Conservation (phyloP, 2,797 vertebrate genomes). For the Echiichthys vipera region DNA sequence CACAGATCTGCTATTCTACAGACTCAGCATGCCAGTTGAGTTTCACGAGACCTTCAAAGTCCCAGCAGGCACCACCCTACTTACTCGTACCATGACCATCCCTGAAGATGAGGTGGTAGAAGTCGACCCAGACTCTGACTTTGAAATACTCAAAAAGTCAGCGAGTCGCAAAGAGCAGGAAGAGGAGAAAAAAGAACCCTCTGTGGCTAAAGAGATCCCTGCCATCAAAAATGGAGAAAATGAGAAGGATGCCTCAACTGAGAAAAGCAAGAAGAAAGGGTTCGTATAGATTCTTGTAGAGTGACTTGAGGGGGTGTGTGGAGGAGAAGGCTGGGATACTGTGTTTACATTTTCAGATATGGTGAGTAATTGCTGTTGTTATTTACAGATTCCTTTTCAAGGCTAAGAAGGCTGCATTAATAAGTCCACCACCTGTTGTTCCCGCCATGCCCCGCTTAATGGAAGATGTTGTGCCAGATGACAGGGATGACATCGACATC, state of each 20-base stretch:
- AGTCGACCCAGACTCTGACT: slow-evolving; percentile 92
- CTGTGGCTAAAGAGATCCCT: slow-evolving; percentile 77
- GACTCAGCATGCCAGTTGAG: slow-evolving; percentile 93
- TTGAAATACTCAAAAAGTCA: slow-evolving; percentile 91
- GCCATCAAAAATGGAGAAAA: slow-evolving; percentile 88
- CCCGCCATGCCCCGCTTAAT: slow-evolving; percentile 89
- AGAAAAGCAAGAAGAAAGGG: slow-evolving; percentile 96
- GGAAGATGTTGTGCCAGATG: slow-evolving; percentile 92
- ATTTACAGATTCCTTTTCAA: slow-evolving; percentile 92
- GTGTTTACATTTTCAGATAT: not conserved
- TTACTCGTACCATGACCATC: slow-evolving; percentile 89
- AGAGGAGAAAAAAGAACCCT: slow-evolving; percentile 87
- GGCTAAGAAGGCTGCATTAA: slow-evolving; percentile 92
- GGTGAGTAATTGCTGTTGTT: slow-evolving; percentile 24
- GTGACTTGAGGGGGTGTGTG: not conserved
- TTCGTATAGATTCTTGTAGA: slow-evolving; percentile 47
- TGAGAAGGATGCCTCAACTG: slow-evolving; percentile 92
- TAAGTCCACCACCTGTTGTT: slow-evolving; percentile 87
- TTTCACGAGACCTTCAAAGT: slow-evolving; percentile 93
- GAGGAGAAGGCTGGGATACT: not conserved
- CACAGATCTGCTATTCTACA: slow-evolving; percentile 90
- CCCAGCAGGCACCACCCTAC: slow-evolving; percentile 88
- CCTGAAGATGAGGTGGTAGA: slow-evolving; percentile 90
- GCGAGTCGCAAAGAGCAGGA: slow-evolving; percentile 89
- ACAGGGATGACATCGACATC: slow-evolving; percentile 92